A percentile compares a stretch with the other conserved stretches of the same genome.
Evolutionary conservation across 2,888 invertebrate genomes (phyloP).

Genomic region (Hylaea fasciaria): DNA sequence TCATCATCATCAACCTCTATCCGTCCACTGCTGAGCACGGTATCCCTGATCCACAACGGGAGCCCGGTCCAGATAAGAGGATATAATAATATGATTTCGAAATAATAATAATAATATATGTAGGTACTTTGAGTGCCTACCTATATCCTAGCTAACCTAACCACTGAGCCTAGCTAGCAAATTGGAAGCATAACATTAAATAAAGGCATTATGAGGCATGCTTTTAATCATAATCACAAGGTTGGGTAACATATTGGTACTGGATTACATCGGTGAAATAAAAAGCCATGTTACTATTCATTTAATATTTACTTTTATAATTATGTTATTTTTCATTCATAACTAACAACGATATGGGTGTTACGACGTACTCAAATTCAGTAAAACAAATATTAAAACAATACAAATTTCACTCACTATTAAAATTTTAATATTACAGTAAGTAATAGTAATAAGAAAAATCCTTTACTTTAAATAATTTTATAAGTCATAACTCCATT

Average conservation of each 20-base stretch:
- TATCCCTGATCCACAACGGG: no score
- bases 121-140: no score
- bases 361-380: constrained; percentile 84
- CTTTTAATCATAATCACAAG: no score
- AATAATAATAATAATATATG: no score
- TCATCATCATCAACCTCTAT: no score
- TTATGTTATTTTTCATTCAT: constrained; percentile 85
- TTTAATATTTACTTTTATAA: constrained; percentile 86
- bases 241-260: constrained; percentile 17
- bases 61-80: no score
- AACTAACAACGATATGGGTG: constrained; percentile 86
- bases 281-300: constrained; percentile 82
- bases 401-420: constrained; percentile 85
- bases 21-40: no score
- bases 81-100: no score
- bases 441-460: constrained; percentile 81
- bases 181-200: no score
- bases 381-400: constrained; percentile 84
- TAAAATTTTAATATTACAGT: constrained; percentile 83
- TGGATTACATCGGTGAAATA: constrained; percentile 56
- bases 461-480: constrained; percentile 78
- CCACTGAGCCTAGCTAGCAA: no score
- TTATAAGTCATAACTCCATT: constrained; percentile 81
- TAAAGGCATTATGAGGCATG: no score
- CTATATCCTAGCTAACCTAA: no score